These are phyloP conservation scores for Leptatherina wallacei DNA, from an alignment of 2,797 vertebrate species.

Conservation along the genomic window DNA sequence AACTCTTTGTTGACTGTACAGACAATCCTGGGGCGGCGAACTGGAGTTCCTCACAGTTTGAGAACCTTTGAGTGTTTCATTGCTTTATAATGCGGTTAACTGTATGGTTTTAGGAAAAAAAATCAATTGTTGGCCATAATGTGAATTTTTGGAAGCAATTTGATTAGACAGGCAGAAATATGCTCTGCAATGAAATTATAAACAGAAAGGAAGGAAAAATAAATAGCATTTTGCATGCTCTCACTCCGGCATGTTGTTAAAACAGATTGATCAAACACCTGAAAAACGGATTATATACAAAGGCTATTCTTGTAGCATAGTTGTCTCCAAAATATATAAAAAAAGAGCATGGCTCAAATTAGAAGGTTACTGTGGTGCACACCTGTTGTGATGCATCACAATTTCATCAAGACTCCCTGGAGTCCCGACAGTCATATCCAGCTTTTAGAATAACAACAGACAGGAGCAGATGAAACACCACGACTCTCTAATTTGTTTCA, in stretches of 20 bases:
- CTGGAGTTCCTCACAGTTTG: no score
- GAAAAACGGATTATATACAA: not conserved
- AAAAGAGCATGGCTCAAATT: not conserved
- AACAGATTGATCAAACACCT: not conserved
- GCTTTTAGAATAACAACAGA: not conserved
- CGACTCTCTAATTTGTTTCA: not conserved
- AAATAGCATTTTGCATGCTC: no score
- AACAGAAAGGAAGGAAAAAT: no score
- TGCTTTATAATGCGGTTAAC: not conserved
- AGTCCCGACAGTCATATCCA: conserved; percentile 1
- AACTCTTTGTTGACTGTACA: no score
- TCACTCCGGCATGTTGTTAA: not conserved
- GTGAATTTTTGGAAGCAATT: not conserved
- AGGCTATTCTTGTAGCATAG: not conserved
- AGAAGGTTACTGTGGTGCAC: not conserved
- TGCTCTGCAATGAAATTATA: no score
- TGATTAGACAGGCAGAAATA: not conserved
- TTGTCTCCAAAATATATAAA: not conserved
- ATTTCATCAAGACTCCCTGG: not conserved
- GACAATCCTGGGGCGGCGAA: no score
- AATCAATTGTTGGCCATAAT: not conserved
- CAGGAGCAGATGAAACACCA: not conserved
- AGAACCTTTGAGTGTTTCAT: no score
- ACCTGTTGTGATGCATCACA: conserved; percentile 10
- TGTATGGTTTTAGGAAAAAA: not conserved